Evolutionary conservation across 37 sponge, comb jelly and placozoan species (phyloP).

Genomic region (Haliclona indistincta): DNA sequence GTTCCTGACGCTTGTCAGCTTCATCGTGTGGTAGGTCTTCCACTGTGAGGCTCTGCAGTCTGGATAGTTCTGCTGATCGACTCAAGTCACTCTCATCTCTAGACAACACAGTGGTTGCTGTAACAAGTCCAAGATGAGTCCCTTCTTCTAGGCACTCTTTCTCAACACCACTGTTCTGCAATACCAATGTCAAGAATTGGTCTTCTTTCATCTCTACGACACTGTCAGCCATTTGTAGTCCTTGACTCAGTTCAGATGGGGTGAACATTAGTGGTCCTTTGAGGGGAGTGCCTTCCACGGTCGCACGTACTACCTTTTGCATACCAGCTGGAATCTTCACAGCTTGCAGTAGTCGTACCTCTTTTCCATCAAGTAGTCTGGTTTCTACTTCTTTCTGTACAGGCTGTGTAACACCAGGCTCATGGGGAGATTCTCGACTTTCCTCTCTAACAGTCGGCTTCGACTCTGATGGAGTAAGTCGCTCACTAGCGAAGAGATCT

Average conservation of each 20-base stretch:
- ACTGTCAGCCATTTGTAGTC: constrained; percentile 4
- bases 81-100: too few species aligned
- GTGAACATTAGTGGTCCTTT: constrained; percentile 11
- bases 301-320: constrained; percentile 12
- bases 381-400: neutral
- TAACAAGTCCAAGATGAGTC: constrained; percentile 19
- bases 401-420: neutral
- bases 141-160: constrained; percentile 30
- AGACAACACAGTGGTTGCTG: too few species aligned
- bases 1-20: neutral
- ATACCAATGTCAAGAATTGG: neutral
- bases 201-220: neutral
- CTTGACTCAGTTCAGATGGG: neutral
- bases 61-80: too few species aligned
- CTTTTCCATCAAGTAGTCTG: neutral
- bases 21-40: neutral
- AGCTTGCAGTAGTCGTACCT: constrained; percentile 37
- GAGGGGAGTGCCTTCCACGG: neutral
- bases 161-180: constrained; percentile 24
- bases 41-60: too few species aligned
- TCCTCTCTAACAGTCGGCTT: too few species aligned
- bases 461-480: too few species aligned
- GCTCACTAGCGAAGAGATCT: neutral
- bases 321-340: constrained; percentile 25
- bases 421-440: too few species aligned